A percentile compares a stretch with the other conserved stretches of the same genome.
phyloP scores from a whole-genome alignment of 2,888 invertebrate genomes.

The Drosophila ustulata region DNA sequence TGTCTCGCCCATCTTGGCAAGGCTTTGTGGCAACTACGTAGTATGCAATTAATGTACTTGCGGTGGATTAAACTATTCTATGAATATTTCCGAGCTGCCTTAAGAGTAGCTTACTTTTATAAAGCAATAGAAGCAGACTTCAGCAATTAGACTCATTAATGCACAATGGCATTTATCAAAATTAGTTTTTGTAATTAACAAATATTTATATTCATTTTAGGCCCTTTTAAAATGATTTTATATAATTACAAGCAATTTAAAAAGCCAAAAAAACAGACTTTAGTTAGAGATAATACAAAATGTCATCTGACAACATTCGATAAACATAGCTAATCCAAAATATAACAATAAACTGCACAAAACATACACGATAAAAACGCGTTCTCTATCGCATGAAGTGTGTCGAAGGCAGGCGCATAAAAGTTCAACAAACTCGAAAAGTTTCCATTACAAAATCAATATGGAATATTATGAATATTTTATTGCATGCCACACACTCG shows the following conservation, averaged over 20 bases:
- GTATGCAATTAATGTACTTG: background rate
- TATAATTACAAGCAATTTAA: too few species aligned
- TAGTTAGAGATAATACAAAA: conserved; percentile 15
- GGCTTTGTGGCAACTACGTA: background rate
- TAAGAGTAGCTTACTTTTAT: too few species aligned
- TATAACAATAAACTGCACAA: conserved; percentile 27
- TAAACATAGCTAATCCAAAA: conserved; percentile 54
- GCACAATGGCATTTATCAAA: background rate
- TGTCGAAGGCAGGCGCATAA: conserved; percentile 38
- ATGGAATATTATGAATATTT: conserved; percentile 70
- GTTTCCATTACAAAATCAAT: conserved; percentile 68
- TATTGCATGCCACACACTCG: conserved; percentile 33
- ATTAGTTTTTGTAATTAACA: too few species aligned
- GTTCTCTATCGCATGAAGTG: background rate
- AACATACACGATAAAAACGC: conserved; percentile 3
- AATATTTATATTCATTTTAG: background rate
- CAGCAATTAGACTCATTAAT: background rate
- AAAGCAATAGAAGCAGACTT: background rate
- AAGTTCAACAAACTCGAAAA: conserved; percentile 59
- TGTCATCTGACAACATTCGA: conserved; percentile 36
- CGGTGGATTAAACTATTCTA: background rate
- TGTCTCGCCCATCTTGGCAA: background rate
- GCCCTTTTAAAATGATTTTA: too few species aligned
- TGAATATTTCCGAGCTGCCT: too few species aligned
- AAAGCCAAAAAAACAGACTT: too few species aligned